Base-by-base conservation (phyloP, 1,140 invertebrate genomes). In the Plutomurus gul region DNA sequence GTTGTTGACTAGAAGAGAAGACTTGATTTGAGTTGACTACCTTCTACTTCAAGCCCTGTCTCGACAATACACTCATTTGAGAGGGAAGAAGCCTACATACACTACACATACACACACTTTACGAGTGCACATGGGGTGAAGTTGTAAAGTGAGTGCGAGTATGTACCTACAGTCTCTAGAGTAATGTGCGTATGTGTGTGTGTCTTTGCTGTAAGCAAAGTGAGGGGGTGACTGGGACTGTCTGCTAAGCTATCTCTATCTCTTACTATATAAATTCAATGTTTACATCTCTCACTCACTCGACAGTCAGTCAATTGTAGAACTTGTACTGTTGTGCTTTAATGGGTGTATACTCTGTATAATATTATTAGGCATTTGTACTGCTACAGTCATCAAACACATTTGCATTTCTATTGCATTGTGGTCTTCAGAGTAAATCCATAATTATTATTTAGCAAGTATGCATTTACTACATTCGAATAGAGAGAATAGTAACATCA, bases 281-380 rank as follows among this genome's bases (percentile, higher is more conserved):
- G 56, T 65, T 65, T 65, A 65, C 56, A 33, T 65, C 56, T 65
- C 56, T 16, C 56, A 65, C 27, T 65, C 56, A 65, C 10, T 65
- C n/a, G 11, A 7, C 27, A 65, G 30, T 30, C 7, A 13, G 30
- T 33, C 10, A 11, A 16, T 49, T 49, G 46, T 49, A 49, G n/a
- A 7, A 18, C 16, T 18, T 20, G 18, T 49, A 56, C n/a, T 60
- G 25, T 60, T 22, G 4, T 25, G 20, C 25, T 27, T 65, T 65
- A 25, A 25, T 65, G 4, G 27, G 56, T 25, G 56, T n/a, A 65
- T 2, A 25, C 27, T 36, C 27, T n/a, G 16, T 30, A 65, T 65
- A 65, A 65, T 30, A 36, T n/a, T 43, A 43, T 43, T 43, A n/a
- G n/a, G n/a, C n/a, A n/a, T n/a, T 43, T 43, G n/a, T 43, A 43